A percentile compares a stretch with the other conserved stretches of the same genome.
Evolutionary conservation across 2,797 vertebrate species (phyloP).

Genomic region (Tinamus major): DNA sequence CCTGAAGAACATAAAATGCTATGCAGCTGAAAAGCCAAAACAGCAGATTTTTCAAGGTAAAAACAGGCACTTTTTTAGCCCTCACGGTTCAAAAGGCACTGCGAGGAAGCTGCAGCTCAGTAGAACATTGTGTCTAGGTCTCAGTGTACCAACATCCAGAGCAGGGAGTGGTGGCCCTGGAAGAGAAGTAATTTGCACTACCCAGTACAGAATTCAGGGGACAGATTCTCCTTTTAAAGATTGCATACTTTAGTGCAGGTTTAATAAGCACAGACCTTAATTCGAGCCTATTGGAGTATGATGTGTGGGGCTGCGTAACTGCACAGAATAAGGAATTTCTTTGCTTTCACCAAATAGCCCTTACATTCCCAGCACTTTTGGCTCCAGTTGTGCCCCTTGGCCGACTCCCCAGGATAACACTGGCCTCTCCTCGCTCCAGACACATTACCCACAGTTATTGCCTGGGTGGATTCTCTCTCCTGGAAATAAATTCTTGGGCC

Average conservation of each 20-base stretch:
- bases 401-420: not conserved
- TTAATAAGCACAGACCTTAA: not conserved
- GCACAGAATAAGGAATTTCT: not conserved
- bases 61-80: not conserved
- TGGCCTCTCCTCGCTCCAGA: not conserved
- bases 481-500: not conserved
- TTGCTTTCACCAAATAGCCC: not conserved
- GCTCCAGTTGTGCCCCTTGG: not conserved
- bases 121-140: not conserved
- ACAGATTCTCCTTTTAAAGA: not conserved
- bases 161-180: not conserved
- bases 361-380: not conserved
- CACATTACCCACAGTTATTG: not conserved
- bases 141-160: not conserved
- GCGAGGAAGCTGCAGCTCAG: fast-evolving
- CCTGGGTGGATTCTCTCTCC: not conserved
- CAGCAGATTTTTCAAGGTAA: not conserved
- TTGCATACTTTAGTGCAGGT: not conserved
- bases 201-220: not conserved
- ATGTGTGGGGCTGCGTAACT: not conserved
- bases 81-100: not conserved
- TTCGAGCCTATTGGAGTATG: not conserved
- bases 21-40: not conserved
- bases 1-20: not conserved
- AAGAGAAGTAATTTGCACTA: not conserved